A percentile compares a stretch with the other conserved stretches of the same genome.
Evolutionary conservation across 2,888 invertebrate species (phyloP).

Genomic region (Xylota segnis): DNA sequence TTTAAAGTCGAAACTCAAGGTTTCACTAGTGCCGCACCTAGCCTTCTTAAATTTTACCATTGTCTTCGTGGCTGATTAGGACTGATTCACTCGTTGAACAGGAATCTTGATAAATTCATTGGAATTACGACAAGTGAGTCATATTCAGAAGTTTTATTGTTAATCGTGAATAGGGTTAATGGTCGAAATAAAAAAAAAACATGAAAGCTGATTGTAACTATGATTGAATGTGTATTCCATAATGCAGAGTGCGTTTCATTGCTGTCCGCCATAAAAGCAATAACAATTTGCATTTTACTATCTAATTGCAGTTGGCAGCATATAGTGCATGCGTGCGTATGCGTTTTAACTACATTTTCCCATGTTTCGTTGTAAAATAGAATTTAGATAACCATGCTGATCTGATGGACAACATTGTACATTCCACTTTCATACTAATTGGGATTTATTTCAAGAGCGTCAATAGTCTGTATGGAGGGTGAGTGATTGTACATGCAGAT

Average conservation of each 20-base stretch:
- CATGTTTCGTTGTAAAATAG: background rate
- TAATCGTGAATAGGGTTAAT: background rate
- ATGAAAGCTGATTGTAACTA: background rate
- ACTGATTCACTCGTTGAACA: background rate
- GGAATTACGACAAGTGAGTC: background rate
- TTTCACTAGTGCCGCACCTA: too few species aligned
- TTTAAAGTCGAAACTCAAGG: too few species aligned
- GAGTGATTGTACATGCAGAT: too few species aligned
- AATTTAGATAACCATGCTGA: too few species aligned
- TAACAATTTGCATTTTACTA: constrained; percentile 1
- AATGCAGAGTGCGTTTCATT: background rate
- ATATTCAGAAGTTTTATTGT: background rate
- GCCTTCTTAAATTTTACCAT: too few species aligned
- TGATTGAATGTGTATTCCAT: background rate
- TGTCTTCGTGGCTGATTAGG: background rate
- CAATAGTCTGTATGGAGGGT: too few species aligned
- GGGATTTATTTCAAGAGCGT: too few species aligned
- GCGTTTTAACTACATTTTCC: background rate
- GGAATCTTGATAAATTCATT: background rate
- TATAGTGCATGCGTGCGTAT: background rate
- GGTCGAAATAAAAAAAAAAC: background rate
- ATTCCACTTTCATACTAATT: too few species aligned
- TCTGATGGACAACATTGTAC: too few species aligned
- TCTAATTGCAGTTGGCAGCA: background rate
- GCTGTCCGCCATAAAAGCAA: background rate